Evolutionary conservation across 2,888 invertebrate genomes (phyloP).

Genomic region (Miltochrista miniata): DNA sequence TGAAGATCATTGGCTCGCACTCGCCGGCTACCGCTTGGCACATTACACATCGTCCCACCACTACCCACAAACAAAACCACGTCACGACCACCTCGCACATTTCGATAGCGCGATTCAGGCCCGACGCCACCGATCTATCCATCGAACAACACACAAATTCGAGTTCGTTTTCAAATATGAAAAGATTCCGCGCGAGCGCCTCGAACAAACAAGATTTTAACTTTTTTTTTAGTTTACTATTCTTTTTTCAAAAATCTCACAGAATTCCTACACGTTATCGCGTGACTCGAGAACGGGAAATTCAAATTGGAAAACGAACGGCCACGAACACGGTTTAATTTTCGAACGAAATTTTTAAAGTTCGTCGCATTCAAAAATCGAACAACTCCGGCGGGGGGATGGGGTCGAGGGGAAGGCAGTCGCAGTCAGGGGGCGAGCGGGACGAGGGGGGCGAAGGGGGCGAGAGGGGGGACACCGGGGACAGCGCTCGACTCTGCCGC

Average conservation of each 20-base stretch:
- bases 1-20: constrained; percentile 29
- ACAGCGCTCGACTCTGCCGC: constrained; percentile 43
- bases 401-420: constrained; percentile 62
- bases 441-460: constrained; percentile 31
- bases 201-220: constrained; percentile 5
- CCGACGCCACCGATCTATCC: constrained; percentile 11
- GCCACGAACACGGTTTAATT: not conserved
- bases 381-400: constrained; percentile 77
- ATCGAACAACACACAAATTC: constrained; percentile 36
- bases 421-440: constrained; percentile 39
- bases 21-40: constrained; percentile 40
- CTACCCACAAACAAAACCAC: constrained; percentile 36
- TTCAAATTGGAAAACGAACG: constrained; percentile 16
- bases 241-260: constrained; percentile 29
- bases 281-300: constrained; percentile 3
- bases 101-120: constrained; percentile 12
- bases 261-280: not conserved
- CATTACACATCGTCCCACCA: constrained; percentile 45
- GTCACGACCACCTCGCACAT: constrained; percentile 36
- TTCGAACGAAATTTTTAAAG: not conserved
- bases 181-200: constrained; percentile 6
- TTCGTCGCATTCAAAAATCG: constrained; percentile 59
- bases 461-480: constrained; percentile 34
- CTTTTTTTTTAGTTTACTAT: not conserved
- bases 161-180: constrained; percentile 34